Base-by-base conservation (phyloP, 2,888 invertebrate species). In the Serrognathus titanus region DNA sequence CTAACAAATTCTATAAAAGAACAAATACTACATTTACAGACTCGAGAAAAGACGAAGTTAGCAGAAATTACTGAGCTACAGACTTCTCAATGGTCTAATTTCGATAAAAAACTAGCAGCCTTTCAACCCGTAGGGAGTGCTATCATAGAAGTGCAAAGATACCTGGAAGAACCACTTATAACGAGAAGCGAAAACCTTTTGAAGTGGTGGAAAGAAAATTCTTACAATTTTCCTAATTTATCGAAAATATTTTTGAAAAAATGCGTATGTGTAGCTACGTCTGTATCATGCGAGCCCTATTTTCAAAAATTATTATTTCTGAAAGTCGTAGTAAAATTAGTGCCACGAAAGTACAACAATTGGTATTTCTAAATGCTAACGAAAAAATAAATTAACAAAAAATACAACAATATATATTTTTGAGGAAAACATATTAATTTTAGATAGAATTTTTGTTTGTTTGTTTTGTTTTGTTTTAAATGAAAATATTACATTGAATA, bases 151-250 rank as follows among this genome's bases (percentile, higher is more conserved):
- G 55, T 57, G 7, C 37, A 53, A 35, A 9, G 54, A 8, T 57
- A 59, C 50, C 41, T 57, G 12, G 57, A 59, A 36, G 59, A 53
- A 38, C 38, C 46, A 40, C 52, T 39, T 13, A 41, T 58, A n/a
- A 8, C 45, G 12, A 48, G 53, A 49, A 49, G 40, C n/a, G 31
- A 51, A 35, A 49, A 58, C 16, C 52, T 55, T 6, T 43, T 55
- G 38, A 51, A 13, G 38, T 58, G 58, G 55, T 58, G 55, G 58
- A 69, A 65, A 69, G 63, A 65, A 64, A 61, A 66, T 68, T 35
- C 13, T 9, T 48, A 53, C 39, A 53, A 48, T 38, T 53, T 48
- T 48, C 47, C 53, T 5, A 9, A 35, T 36, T 35, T 53, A 6
- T 48, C 48, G 37, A 12, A 9, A 5, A 12, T 50, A 13, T 11